Evolutionary conservation across 37 sponge, comb jelly and placozoan genomes (phyloP).

Genomic region (Ephydatia muelleri): DNA sequence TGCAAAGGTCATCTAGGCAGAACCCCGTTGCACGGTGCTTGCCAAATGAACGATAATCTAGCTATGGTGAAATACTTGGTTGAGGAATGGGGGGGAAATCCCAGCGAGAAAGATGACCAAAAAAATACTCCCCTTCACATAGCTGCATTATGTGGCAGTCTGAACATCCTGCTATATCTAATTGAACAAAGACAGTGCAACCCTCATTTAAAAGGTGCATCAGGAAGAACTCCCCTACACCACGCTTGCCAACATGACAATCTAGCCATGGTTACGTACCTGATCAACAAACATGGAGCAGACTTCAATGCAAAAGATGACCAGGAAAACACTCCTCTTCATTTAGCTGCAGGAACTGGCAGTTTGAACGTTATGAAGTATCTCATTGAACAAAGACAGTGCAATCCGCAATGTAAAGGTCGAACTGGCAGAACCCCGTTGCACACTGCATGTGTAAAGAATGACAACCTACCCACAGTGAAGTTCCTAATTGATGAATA

Average conservation of each 20-base stretch:
- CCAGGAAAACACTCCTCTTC: slow-evolving; percentile 35
- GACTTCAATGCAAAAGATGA: slow-evolving; percentile 1
- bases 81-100: too few relatives aligned
- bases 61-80: too few relatives aligned
- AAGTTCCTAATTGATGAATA: slow-evolving; percentile 38
- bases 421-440: slow-evolving; percentile 2
- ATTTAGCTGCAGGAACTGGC: slow-evolving; percentile 45
- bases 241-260: slow-evolving; percentile 48
- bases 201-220: slow-evolving; percentile 7
- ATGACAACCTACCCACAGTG: slow-evolving; percentile 45
- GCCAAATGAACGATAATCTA: too few relatives aligned
- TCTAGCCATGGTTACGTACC: slow-evolving; percentile 19
- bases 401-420: background rate
- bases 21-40: too few relatives aligned
- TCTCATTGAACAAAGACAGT: background rate
- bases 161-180: slow-evolving; percentile 36
- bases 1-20: too few relatives aligned
- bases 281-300: slow-evolving; percentile 20
- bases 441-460: slow-evolving; percentile 9
- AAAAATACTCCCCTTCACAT: slow-evolving; percentile 48
- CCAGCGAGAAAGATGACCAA: background rate
- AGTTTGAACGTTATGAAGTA: slow-evolving; percentile 43
- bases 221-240: slow-evolving; percentile 61
- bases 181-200: background rate
- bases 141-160: slow-evolving; percentile 48